Percentiles rank a stretch among this genome's conserved stretches.
Conservation (phyloP, 2,888 invertebrate species). For the Venusia cambrica region DNA sequence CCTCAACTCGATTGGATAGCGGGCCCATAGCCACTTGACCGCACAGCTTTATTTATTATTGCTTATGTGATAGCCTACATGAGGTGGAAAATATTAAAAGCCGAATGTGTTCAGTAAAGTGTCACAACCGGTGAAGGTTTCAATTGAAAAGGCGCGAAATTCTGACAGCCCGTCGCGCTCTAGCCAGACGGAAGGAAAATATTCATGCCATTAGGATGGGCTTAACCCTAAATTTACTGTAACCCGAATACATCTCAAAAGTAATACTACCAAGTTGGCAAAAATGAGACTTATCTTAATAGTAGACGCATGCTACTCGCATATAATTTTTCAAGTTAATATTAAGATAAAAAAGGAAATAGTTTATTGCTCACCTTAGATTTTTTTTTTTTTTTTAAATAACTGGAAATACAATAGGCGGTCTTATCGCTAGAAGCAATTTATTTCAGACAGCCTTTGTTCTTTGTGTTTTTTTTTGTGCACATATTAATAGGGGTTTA, state of each 20-base stretch:
- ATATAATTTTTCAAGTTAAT: no score
- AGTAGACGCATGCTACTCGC: no score
- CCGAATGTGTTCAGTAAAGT: constrained; percentile 14
- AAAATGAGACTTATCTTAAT: constrained; percentile 15
- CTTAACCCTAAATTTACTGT: constrained; percentile 29
- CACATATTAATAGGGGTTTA: no score
- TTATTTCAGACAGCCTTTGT: no score
- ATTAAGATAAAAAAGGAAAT: no score
- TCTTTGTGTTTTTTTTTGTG: no score
- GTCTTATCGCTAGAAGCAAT: no score
- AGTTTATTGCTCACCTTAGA: no score
- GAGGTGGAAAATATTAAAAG: constrained; percentile 4
- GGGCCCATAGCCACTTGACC: no score
- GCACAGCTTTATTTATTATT: constrained; percentile 1
- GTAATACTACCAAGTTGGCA: constrained; percentile 8
- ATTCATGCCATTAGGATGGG: constrained; percentile 33
- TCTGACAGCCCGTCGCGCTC: constrained; percentile 31
- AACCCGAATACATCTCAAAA: constrained; percentile 18
- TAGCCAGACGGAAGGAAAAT: constrained; percentile 20
- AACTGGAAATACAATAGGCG: no score
- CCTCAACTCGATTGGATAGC: no score
- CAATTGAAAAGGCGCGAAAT: constrained; percentile 30
- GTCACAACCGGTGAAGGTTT: constrained; percentile 28
- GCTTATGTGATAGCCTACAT: neutral
- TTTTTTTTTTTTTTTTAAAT: no score